Conservation (phyloP, 2,797 vertebrate species). For the Psittacula echo region DNA sequence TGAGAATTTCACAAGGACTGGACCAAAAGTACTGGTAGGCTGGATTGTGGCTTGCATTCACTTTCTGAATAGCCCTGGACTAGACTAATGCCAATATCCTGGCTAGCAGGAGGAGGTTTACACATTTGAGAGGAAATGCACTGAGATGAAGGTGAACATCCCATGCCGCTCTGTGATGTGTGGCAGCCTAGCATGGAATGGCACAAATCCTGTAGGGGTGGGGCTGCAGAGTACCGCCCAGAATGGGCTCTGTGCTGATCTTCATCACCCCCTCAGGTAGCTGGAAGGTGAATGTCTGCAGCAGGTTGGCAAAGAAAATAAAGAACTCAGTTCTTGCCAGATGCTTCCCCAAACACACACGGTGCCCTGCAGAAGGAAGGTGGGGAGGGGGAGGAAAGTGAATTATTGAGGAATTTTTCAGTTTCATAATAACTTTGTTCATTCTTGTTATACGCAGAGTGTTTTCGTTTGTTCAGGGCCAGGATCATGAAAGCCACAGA, state of each 20-base stretch:
- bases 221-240: background rate
- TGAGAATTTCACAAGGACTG: background rate
- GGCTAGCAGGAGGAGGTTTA: background rate
- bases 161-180: background rate
- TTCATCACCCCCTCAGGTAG: background rate
- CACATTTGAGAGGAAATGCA: background rate
- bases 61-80: background rate
- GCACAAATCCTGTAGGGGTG: constrained; percentile 47
- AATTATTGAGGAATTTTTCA: background rate
- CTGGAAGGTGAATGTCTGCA: constrained; percentile 53
- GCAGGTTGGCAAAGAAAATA: constrained; percentile 64
- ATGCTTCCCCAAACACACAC: constrained; percentile 66
- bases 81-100: background rate
- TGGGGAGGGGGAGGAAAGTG: background rate
- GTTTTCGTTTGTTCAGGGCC: background rate
- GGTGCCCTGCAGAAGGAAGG: constrained; percentile 54
- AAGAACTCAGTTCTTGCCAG: constrained; percentile 62
- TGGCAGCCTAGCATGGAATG: constrained; percentile 30
- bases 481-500: background rate
- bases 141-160: background rate
- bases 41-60: background rate
- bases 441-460: background rate
- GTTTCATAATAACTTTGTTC: background rate
- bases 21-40: background rate
- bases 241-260: background rate